Evolutionary conservation across 2,888 invertebrate species (phyloP).

Genomic region (Agrochola lota): DNA sequence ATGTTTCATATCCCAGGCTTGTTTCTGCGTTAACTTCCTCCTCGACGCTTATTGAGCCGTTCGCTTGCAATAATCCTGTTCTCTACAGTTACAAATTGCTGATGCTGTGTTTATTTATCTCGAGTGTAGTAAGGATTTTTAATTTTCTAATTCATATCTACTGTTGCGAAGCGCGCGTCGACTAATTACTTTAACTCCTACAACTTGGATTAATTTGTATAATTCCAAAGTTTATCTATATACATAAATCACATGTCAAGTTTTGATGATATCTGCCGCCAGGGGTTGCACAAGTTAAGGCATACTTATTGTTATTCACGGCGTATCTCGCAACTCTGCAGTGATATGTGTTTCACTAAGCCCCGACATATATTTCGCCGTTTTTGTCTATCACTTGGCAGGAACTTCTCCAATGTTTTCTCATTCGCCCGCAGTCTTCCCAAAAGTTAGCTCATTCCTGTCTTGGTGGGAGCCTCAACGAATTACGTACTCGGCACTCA

Average conservation of each 20-base stretch:
- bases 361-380: slow-evolving; percentile 82
- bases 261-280: slow-evolving; percentile 73
- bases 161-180: slow-evolving; percentile 34
- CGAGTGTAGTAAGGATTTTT: slow-evolving; percentile 29
- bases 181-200: slow-evolving; percentile 67
- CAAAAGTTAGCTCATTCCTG: slow-evolving; percentile 86
- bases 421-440: slow-evolving; percentile 84
- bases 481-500: slow-evolving; percentile 86
- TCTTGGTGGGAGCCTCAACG: slow-evolving; percentile 83
- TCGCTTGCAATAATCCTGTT: slow-evolving; percentile 71
- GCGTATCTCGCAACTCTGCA: slow-evolving; percentile 80
- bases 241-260: slow-evolving; percentile 75
- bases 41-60: slow-evolving; percentile 82
- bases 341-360: slow-evolving; percentile 83
- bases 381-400: slow-evolving; percentile 86
- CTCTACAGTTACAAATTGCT: slow-evolving; percentile 61
- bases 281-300: slow-evolving; percentile 76
- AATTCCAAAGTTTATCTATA: slow-evolving; percentile 73
- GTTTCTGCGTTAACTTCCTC: slow-evolving; percentile 76
- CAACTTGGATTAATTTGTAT: slow-evolving; percentile 72
- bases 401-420: slow-evolving; percentile 87
- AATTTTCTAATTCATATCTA: slow-evolving; percentile 29
- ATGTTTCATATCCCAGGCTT: slow-evolving; percentile 84
- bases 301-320: slow-evolving; percentile 81
- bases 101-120: slow-evolving; percentile 59